Conservation (phyloP, 2,888 invertebrate genomes). For the Gryllus longicercus region DNA sequence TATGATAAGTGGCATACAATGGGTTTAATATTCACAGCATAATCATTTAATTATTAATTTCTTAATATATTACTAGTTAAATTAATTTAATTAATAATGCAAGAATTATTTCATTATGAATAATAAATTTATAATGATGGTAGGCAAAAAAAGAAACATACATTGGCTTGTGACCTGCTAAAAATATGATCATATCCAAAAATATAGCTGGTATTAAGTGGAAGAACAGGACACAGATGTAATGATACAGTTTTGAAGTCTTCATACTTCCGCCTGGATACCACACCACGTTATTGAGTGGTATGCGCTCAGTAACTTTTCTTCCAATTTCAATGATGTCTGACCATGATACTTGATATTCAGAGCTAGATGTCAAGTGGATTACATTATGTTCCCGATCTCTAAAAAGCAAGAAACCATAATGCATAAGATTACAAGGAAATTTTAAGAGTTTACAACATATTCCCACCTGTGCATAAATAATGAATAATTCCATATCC, state of each 20-base stretch:
- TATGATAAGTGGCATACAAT: too few species aligned
- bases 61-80: neutral
- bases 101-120: neutral
- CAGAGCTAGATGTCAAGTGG: conserved; percentile 75
- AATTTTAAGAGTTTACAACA: too few species aligned
- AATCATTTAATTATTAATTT: too few species aligned
- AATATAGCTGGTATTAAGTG: conserved; percentile 88
- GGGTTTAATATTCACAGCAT: too few species aligned
- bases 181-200: conserved; percentile 71
- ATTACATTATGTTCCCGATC: conserved; percentile 57
- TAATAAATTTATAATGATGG: neutral
- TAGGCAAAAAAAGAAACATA: conserved; percentile 51
- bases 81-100: neutral
- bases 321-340: conserved; percentile 80
- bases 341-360: conserved; percentile 76
- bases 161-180: conserved; percentile 85
- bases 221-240: conserved; percentile 77
- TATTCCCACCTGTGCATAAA: too few species aligned
- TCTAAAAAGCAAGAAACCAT: conserved; percentile 43
- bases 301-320: conserved; percentile 73
- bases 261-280: conserved; percentile 87
- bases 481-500: too few species aligned
- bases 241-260: conserved; percentile 69
- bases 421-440: too few species aligned
- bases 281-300: conserved; percentile 83